These are phyloP conservation scores for Drosophila quadrilineata DNA, from an alignment of 1,140 invertebrate genomes.

Conservation along the genomic window DNA sequence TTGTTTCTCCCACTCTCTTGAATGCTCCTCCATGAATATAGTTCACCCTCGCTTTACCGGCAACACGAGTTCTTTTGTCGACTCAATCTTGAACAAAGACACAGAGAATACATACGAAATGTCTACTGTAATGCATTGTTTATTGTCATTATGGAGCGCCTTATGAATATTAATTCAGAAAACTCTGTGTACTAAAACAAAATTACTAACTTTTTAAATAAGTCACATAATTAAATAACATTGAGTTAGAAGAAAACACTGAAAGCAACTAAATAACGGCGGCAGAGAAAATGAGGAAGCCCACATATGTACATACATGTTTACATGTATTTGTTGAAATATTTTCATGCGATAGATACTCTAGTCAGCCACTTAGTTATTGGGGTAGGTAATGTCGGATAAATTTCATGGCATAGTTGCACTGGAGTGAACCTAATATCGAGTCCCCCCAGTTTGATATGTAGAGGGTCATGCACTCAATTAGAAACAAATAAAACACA, in stretches of 20 bases:
- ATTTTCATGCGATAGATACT: neutral
- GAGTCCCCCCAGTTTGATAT: constrained; percentile 9
- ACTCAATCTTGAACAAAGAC: neutral
- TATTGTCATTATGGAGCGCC: neutral
- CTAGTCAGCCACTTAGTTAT: constrained; percentile 3
- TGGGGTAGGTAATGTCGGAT: constrained; percentile 59
- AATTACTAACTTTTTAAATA: neutral
- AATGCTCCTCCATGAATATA: no score
- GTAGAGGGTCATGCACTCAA: constrained; percentile 49
- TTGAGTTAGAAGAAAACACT: no score
- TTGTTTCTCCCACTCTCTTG: neutral
- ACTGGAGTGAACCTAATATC: constrained; percentile 45
- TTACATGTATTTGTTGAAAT: constrained; percentile 10
- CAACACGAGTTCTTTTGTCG: neutral
- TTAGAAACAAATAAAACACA: constrained; percentile 43
- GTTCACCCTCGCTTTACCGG: neutral
- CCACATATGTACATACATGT: neutral
- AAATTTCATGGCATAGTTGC: constrained; percentile 46
- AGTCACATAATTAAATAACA: no score
- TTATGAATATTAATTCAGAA: no score
- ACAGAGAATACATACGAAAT: no score
- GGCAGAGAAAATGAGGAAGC: neutral
- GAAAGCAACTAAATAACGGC: no score
- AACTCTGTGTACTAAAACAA: neutral
- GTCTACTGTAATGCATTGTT: neutral